phyloP scores from a whole-genome alignment of 2,113 vertebrate genomes.

The Podilymbus podiceps region DNA sequence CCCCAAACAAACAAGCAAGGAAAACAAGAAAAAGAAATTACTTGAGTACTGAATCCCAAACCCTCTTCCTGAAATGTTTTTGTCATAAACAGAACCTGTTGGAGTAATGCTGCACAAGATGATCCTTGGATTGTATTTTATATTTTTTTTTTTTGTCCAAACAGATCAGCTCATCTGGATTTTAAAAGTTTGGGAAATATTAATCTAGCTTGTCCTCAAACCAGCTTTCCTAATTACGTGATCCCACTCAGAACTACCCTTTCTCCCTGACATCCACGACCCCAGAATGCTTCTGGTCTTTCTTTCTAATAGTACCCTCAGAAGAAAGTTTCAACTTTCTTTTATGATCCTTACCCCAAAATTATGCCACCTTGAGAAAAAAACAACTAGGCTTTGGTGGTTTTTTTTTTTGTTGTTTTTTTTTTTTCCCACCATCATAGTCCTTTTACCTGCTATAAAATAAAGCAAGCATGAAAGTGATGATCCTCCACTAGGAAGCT shows the following conservation, averaged over 20 bases:
- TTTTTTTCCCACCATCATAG: background rate
- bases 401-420: too few relatives aligned
- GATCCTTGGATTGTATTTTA: background rate
- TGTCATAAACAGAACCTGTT: background rate
- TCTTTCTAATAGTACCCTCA: background rate
- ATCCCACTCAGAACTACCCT: background rate
- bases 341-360: background rate
- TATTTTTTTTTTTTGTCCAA: too few relatives aligned
- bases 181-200: background rate
- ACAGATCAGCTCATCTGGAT: background rate
- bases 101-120: background rate
- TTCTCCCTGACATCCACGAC: background rate
- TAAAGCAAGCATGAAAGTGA: background rate
- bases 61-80: background rate
- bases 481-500: background rate
- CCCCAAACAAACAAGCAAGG: background rate
- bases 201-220: background rate
- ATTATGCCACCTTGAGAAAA: background rate
- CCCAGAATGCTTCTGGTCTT: background rate
- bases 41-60: background rate
- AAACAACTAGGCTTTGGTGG: background rate
- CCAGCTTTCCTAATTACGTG: background rate
- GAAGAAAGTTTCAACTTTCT: background rate
- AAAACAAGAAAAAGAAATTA: background rate
- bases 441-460: background rate